phyloP scores from a whole-genome alignment of 2,888 invertebrate genomes.

The Antheraea yamamai region DNA sequence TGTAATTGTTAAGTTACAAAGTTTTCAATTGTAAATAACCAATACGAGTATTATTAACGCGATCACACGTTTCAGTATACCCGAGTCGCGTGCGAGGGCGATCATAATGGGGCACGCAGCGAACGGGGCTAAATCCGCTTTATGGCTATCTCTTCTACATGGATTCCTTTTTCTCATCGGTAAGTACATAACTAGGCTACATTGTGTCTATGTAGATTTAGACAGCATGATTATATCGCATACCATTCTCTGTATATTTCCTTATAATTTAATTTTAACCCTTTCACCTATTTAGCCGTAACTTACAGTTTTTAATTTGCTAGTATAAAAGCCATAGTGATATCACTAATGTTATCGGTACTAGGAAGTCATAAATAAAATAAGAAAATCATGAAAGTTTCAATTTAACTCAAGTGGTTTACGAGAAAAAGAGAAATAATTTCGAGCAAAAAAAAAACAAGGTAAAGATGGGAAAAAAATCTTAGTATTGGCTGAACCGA shows the following conservation, averaged over 20 bases:
- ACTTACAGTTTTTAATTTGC: too few relatives aligned
- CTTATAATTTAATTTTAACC: background rate
- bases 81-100: constrained; percentile 37
- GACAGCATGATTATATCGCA: background rate
- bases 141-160: constrained; percentile 73
- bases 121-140: constrained; percentile 56
- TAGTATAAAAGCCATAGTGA: too few relatives aligned
- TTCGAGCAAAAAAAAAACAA: too few relatives aligned
- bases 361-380: too few relatives aligned
- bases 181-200: constrained; percentile 41
- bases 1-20: background rate
- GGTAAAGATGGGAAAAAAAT: too few relatives aligned
- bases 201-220: constrained; percentile 9
- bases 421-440: too few relatives aligned
- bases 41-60: constrained; percentile 33
- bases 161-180: constrained; percentile 72
- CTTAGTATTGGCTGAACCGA: too few relatives aligned
- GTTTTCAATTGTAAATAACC: background rate
- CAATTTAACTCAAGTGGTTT: too few relatives aligned
- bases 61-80: constrained; percentile 54
- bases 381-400: too few relatives aligned
- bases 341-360: too few relatives aligned
- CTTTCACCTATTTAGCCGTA: background rate
- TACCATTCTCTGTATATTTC: background rate
- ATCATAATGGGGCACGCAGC: constrained; percentile 60